Conservation (phyloP, 2,797 vertebrate species). For the Passerculus sandwichensis region DNA sequence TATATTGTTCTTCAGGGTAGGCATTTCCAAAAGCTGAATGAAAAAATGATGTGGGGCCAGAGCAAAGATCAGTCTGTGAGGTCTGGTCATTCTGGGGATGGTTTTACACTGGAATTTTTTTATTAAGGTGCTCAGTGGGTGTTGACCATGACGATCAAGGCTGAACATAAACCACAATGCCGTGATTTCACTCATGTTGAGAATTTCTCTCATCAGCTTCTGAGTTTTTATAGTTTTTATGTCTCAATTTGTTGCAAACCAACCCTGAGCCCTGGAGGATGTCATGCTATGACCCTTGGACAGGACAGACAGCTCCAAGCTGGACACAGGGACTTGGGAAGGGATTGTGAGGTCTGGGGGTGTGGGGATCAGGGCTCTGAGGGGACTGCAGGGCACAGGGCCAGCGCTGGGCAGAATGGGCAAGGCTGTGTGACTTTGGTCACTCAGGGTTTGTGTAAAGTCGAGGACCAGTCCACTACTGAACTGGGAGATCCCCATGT, state of each 20-base stretch:
- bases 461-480: too few relatives aligned
- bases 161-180: fast-evolving
- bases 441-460: not conserved
- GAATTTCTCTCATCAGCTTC: not conserved
- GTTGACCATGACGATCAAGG: fast-evolving
- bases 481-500: not conserved
- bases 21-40: not conserved
- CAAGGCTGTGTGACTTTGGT: not conserved
- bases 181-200: fast-evolving
- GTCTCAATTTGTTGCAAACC: fast-evolving
- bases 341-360: not conserved
- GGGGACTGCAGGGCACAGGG: not conserved
- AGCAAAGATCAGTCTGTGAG: not conserved
- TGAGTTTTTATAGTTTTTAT: fast-evolving
- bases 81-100: fast-evolving
- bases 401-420: not conserved
- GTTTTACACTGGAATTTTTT: not conserved
- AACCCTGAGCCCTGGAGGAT: fast-evolving
- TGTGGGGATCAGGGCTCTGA: too few relatives aligned
- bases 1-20: fast-evolving
- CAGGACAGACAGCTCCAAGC: not conserved
- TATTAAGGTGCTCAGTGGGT: fast-evolving
- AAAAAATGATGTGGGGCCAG: fast-evolving
- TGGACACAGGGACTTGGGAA: not conserved
- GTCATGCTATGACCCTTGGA: not conserved